These are phyloP conservation scores for Erannis defoliaria DNA, from an alignment of 2,888 invertebrate species.

Conservation along the genomic window DNA sequence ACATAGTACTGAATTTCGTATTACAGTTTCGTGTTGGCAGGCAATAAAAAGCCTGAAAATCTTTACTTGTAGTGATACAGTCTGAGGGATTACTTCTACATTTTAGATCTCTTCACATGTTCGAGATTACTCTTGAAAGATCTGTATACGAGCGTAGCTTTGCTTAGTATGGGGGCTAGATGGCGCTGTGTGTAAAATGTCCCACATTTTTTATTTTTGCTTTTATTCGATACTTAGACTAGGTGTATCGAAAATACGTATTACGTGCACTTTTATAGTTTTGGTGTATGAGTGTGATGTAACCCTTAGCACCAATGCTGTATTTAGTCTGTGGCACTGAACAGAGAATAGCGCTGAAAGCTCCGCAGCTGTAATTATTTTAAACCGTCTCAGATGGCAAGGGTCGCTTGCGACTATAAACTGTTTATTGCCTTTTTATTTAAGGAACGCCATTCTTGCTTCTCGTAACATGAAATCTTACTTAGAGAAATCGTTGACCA, in stretches of 20 bases:
- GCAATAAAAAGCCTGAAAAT: not conserved
- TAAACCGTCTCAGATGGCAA: constrained; percentile 52
- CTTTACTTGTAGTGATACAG: not conserved
- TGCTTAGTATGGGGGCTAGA: no score
- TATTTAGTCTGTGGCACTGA: not conserved
- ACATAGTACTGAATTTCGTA: not conserved
- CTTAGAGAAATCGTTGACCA: constrained; percentile 12
- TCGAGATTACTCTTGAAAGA: no score
- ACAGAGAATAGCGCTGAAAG: constrained; percentile 49
- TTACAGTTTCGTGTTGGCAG: not conserved
- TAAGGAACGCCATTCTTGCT: constrained; percentile 41
- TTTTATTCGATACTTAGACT: no score
- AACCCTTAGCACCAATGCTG: no score
- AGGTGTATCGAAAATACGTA: no score
- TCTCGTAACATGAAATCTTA: constrained; percentile 28
- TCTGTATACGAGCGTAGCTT: no score
- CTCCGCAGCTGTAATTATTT: constrained; percentile 56
- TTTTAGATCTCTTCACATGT: no score
- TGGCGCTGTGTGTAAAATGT: no score
- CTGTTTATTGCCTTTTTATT: constrained; percentile 50
- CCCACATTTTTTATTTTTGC: no score
- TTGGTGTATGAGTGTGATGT: no score
- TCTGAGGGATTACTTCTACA: not conserved
- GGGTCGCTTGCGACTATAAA: constrained; percentile 50
- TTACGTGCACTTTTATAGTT: no score